phyloP scores from a whole-genome alignment of 2,888 invertebrate genomes.

The Ganaspis brasiliensis region DNA sequence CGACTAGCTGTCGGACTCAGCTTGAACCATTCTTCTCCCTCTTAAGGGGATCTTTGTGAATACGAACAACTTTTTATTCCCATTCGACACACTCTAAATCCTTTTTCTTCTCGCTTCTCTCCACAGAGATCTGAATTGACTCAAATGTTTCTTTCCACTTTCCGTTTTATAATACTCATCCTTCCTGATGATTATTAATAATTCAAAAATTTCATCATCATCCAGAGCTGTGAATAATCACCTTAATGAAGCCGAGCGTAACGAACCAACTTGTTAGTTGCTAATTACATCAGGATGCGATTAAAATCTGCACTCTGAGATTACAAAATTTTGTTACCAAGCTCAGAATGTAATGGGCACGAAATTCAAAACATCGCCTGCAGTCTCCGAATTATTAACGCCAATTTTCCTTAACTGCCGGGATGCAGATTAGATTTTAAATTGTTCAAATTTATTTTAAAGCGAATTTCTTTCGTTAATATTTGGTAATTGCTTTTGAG shows the following conservation, averaged over 20 bases:
- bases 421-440: background rate
- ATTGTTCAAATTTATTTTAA: background rate
- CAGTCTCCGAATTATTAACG: slow-evolving; percentile 15
- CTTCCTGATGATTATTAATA: slow-evolving; percentile 6
- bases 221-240: slow-evolving; percentile 1
- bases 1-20: slow-evolving; percentile 50
- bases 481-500: background rate
- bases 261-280: slow-evolving; percentile 64
- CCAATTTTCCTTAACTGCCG: slow-evolving; percentile 2
- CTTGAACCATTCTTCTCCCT: slow-evolving; percentile 49
- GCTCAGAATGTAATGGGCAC: slow-evolving; percentile 18
- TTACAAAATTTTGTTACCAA: background rate
- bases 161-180: too few relatives aligned
- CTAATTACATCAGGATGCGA: slow-evolving; percentile 62
- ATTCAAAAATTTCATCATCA: background rate
- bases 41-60: slow-evolving; percentile 3
- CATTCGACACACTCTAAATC: slow-evolving; percentile 12
- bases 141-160: background rate
- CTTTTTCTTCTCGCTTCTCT: background rate
- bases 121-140: background rate
- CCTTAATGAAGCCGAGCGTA: slow-evolving; percentile 60
- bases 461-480: background rate
- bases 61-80: slow-evolving; percentile 10
- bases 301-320: slow-evolving; percentile 27
- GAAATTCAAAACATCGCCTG: slow-evolving; percentile 30